Percentiles rank a stretch among this genome's conserved stretches.
Evolutionary conservation across 2,888 invertebrate genomes (phyloP).

Genomic region (Troides aeacus): DNA sequence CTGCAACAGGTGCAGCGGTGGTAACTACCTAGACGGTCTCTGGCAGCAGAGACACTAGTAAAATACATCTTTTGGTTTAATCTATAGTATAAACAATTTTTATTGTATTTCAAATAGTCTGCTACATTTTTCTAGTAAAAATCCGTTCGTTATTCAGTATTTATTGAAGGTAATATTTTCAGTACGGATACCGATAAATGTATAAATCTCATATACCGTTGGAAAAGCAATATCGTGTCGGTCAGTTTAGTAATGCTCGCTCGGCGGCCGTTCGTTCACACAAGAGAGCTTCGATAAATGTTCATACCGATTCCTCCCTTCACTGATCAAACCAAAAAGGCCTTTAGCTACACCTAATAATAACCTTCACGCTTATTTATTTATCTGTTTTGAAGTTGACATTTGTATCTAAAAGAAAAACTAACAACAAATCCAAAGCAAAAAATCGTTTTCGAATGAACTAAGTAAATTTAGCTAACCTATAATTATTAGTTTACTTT

Average conservation of each 20-base stretch:
- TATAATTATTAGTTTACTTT: too few relatives aligned
- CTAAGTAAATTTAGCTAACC: too few relatives aligned
- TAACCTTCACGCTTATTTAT: not conserved
- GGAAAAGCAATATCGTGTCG: not conserved
- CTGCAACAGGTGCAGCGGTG: too few relatives aligned
- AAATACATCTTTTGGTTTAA: too few relatives aligned
- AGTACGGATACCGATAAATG: not conserved
- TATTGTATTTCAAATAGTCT: not conserved
- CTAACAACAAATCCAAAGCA: too few relatives aligned
- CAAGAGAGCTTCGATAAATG: not conserved
- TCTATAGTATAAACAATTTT: too few relatives aligned
- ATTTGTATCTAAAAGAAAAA: too few relatives aligned
- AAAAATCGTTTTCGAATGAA: too few relatives aligned
- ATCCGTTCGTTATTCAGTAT: not conserved
- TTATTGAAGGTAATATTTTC: not conserved
- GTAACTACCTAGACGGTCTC: too few relatives aligned
- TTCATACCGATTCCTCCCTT: not conserved
- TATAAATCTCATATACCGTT: not conserved
- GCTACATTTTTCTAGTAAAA: not conserved
- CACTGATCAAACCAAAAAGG: not conserved
- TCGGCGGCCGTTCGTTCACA: not conserved
- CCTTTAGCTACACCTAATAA: not conserved
- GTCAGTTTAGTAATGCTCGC: not conserved
- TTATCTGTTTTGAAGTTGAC: not conserved
- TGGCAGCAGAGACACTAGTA: too few relatives aligned